Conservation (phyloP, 2,888 invertebrate species). For the Eremobia ochroleuca region DNA sequence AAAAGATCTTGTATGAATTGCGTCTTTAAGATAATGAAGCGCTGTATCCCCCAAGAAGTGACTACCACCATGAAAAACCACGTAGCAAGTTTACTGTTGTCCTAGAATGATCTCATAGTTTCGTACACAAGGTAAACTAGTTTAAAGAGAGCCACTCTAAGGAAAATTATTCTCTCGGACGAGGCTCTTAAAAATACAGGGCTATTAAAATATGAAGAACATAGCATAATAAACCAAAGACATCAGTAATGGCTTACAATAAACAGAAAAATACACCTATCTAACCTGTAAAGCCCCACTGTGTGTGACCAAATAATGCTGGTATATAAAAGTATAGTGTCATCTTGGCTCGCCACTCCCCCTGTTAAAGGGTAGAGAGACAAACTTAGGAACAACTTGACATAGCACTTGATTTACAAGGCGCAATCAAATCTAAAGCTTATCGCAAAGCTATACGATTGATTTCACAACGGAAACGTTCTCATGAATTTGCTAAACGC, state of each 20-base stretch:
- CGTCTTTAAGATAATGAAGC: neutral
- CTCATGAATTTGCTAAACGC: constrained; percentile 24
- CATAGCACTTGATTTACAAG: constrained; percentile 34
- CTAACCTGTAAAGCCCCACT: neutral
- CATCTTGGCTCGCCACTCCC: constrained; percentile 29
- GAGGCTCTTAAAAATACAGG: neutral
- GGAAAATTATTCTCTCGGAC: constrained; percentile 1
- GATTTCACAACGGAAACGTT: constrained; percentile 52
- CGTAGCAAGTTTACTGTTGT: neutral
- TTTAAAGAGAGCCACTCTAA: neutral
- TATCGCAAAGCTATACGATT: constrained; percentile 46
- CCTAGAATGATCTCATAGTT: constrained; percentile 1
- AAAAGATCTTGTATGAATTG: neutral
- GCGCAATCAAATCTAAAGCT: constrained; percentile 45
- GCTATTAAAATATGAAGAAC: constrained; percentile 9
- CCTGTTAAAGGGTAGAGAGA: constrained; percentile 57
- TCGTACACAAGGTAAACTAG: neutral
- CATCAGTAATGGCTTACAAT: neutral
- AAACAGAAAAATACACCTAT: neutral
- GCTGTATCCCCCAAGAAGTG: neutral
- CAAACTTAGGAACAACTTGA: constrained; percentile 15
- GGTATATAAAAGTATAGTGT: neutral
- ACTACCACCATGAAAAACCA: neutral
- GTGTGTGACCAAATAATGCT: neutral
- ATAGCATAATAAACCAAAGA: neutral